Percentiles rank a stretch among this genome's conserved stretches.
These are phyloP conservation scores for Halocynthia aurantium DNA, from an alignment of 23 tunicate genomes.

Conservation along the genomic window DNA sequence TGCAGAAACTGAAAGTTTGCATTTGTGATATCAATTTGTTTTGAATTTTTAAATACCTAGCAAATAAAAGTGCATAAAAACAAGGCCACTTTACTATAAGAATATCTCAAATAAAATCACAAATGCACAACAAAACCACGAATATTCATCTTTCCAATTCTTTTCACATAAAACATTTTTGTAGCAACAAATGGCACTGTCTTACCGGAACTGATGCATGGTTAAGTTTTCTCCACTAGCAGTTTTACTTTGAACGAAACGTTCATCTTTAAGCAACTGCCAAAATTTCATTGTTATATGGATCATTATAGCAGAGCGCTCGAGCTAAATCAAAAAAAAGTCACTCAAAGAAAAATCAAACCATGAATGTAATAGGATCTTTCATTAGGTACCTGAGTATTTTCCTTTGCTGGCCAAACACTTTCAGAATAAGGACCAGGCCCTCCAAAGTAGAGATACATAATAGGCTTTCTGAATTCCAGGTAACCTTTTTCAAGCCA, in stretches of 20 bases:
- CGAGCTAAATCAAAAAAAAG: slow-evolving; percentile 20
- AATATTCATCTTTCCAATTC: no score
- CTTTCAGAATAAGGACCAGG: slow-evolving; percentile 72
- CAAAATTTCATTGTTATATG: slow-evolving; percentile 48
- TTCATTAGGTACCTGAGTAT: slow-evolving; percentile 22
- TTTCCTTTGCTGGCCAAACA: slow-evolving; percentile 61
- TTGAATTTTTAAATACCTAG: no score
- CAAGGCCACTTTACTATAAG: no score
- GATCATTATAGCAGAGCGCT: slow-evolving; percentile 35
- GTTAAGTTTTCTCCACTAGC: slow-evolving; percentile 34
- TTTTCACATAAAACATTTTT: no score
- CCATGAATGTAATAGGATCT: neutral
- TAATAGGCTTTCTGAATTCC: slow-evolving; percentile 45
- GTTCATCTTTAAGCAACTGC: slow-evolving; percentile 48
- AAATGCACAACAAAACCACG: no score
- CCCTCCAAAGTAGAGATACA: slow-evolving; percentile 62
- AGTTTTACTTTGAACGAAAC: slow-evolving; percentile 26
- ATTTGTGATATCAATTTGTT: no score
- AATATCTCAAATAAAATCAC: no score
- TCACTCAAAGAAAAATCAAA: neutral
- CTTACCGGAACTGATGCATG: slow-evolving; percentile 68
- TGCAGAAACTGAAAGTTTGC: no score
- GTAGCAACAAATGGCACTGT: no score
- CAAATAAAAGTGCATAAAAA: no score
- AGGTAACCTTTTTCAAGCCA: slow-evolving; percentile 75